Percentiles rank a stretch among this genome's conserved stretches.
Conservation (phyloP, 2,113 vertebrate genomes). For the Trematomus loennbergii region DNA sequence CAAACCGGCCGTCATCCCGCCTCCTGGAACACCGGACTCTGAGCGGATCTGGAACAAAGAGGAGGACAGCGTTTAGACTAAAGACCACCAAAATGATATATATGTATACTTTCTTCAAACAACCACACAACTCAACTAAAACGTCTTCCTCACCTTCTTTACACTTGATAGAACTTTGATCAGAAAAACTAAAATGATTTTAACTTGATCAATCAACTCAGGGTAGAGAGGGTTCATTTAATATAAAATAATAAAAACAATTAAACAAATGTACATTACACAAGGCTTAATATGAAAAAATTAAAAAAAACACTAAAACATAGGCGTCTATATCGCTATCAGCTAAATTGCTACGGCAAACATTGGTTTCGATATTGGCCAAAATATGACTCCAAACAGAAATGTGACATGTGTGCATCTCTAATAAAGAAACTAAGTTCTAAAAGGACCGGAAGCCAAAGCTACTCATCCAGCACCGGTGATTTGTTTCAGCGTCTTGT, state of each 20-base stretch:
- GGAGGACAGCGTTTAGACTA: neutral
- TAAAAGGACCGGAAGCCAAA: neutral
- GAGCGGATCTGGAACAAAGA: conserved; percentile 91
- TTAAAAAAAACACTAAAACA: no score
- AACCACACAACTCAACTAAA: neutral
- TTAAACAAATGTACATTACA: no score
- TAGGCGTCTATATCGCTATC: no score
- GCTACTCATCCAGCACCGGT: neutral
- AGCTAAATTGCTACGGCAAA: no score
- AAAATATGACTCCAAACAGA: no score
- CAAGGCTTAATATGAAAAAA: neutral
- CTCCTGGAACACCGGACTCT: conserved; percentile 92
- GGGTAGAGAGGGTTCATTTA: neutral
- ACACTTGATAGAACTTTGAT: neutral
- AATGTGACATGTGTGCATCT: no score
- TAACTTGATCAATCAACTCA: neutral
- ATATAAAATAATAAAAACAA: neutral
- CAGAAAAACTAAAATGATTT: neutral
- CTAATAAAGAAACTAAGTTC: neutral
- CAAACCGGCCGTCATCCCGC: conserved; percentile 94
- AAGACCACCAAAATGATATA: neutral
- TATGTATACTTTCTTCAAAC: no score
- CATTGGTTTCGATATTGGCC: no score
- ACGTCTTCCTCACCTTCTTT: neutral
- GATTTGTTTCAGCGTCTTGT: neutral